These are phyloP conservation scores for Macrotrachela quadricornifera DNA, from an alignment of 1,140 invertebrate genomes.

Conservation along the genomic window DNA sequence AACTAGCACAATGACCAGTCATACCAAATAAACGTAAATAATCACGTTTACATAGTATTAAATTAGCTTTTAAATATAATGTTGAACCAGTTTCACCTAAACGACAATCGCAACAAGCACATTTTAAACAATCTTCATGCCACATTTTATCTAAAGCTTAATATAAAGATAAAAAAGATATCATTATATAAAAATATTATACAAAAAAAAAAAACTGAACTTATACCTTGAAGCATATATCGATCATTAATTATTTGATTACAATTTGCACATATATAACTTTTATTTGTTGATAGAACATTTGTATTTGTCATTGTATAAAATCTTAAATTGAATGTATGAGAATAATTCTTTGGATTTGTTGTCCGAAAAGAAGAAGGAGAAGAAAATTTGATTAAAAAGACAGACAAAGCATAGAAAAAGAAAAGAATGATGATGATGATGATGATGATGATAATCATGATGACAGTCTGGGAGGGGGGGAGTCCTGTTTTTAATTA, in stretches of 20 bases:
- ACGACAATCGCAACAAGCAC: conserved; percentile 70
- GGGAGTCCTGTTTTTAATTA: too few relatives aligned
- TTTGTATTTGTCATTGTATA: too few relatives aligned
- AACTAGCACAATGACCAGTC: conserved; percentile 67
- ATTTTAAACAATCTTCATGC: conserved; percentile 83
- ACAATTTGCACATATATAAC: conserved; percentile 31
- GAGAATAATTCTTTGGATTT: too few relatives aligned
- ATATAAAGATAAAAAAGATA: too few relatives aligned
- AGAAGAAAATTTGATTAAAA: too few relatives aligned
- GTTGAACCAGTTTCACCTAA: conserved; percentile 74
- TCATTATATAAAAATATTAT: too few relatives aligned
- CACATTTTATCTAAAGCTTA: conserved; percentile 55
- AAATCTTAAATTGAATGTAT: too few relatives aligned
- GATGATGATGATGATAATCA: too few relatives aligned
- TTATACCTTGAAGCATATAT: conserved; percentile 20
- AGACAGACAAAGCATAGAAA: too few relatives aligned
- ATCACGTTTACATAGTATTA: conserved; percentile 72
- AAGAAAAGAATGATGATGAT: too few relatives aligned
- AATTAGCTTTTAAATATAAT: conserved; percentile 69
- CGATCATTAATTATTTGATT: conserved; percentile 33
- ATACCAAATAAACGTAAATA: conserved; percentile 76
- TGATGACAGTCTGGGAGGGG: too few relatives aligned
- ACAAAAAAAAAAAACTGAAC: conserved; percentile 29
- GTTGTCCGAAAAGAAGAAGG: too few relatives aligned
- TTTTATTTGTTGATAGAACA: neutral